phyloP scores from a whole-genome alignment of 2,113 vertebrate species.

The Aptenodytes forsteri region DNA sequence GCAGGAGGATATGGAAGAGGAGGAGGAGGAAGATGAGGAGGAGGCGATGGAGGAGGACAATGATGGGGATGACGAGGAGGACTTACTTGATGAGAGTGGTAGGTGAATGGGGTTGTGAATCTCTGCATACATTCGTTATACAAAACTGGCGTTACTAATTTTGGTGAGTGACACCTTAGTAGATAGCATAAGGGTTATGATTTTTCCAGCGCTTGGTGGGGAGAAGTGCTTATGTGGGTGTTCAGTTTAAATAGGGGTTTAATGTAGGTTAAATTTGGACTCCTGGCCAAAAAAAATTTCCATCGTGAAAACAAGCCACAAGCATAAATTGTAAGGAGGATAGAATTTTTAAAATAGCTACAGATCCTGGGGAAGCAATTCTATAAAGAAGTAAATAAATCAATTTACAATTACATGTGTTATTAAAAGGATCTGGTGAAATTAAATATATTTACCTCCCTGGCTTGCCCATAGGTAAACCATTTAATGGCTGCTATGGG shows the following conservation, averaged over 20 bases:
- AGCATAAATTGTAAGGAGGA: background rate
- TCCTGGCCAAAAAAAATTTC: background rate
- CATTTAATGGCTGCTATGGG: background rate
- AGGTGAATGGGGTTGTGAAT: slow-evolving; percentile 19
- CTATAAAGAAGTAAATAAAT: background rate
- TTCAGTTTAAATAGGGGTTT: background rate
- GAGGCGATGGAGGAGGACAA: slow-evolving; percentile 80
- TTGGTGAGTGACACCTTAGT: background rate
- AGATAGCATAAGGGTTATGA: background rate
- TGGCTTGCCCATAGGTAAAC: background rate
- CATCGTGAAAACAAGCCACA: background rate
- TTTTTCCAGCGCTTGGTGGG: background rate
- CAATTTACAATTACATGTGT: background rate
- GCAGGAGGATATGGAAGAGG: slow-evolving; percentile 89
- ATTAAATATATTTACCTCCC: background rate
- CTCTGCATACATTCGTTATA: background rate
- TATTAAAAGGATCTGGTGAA: background rate
- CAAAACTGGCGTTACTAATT: background rate
- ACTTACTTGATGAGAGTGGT: slow-evolving; percentile 85
- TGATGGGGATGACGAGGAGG: slow-evolving; percentile 85
- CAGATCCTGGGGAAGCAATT: background rate
- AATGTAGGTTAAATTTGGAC: background rate
- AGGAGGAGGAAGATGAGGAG: slow-evolving; percentile 89
- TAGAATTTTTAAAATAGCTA: background rate
- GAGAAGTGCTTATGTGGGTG: background rate